Evolutionary conservation across 1,140 invertebrate species (phyloP).

Genomic region (Nixonia krombeini): DNA sequence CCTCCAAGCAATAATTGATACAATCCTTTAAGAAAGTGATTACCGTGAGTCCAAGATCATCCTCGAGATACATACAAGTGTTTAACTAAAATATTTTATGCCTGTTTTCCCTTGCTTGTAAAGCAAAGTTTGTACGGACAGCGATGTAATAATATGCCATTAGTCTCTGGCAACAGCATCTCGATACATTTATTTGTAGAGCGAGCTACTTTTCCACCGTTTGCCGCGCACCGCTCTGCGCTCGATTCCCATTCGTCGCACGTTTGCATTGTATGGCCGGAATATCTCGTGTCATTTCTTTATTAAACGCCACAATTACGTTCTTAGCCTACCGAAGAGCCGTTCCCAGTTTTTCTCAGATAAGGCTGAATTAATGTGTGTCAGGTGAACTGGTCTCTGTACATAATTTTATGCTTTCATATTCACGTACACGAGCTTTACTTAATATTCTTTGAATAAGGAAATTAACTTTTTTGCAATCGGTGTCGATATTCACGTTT

Average conservation of each 20-base stretch:
- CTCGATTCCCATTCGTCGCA: conserved; percentile 55
- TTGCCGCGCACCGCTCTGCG: background rate
- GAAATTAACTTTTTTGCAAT: too few relatives aligned
- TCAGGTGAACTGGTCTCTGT: conserved; percentile 42
- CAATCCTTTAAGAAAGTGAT: too few relatives aligned
- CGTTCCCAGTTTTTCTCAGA: conserved; percentile 33
- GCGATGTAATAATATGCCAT: too few relatives aligned
- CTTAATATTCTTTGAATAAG: too few relatives aligned
- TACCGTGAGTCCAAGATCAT: too few relatives aligned
- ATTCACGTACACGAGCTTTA: conserved; percentile 15
- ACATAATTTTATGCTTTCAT: conserved; percentile 38
- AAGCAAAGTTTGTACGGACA: too few relatives aligned
- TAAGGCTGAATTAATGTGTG: conserved; percentile 48
- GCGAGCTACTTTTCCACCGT: conserved; percentile 16
- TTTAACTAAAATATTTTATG: too few relatives aligned
- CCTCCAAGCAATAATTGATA: too few relatives aligned
- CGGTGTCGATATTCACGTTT: too few relatives aligned
- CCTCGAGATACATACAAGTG: too few relatives aligned
- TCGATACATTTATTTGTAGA: conserved; percentile 12
- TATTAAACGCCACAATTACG: conserved; percentile 63
- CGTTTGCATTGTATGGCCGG: conserved; percentile 53
- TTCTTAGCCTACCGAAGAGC: conserved; percentile 38
- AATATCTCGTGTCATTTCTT: conserved; percentile 64
- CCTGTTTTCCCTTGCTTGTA: too few relatives aligned
- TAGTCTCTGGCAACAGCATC: too few relatives aligned